Evolutionary conservation across 2,888 invertebrate genomes (phyloP).

Genomic region (Argyra leucocephala): DNA sequence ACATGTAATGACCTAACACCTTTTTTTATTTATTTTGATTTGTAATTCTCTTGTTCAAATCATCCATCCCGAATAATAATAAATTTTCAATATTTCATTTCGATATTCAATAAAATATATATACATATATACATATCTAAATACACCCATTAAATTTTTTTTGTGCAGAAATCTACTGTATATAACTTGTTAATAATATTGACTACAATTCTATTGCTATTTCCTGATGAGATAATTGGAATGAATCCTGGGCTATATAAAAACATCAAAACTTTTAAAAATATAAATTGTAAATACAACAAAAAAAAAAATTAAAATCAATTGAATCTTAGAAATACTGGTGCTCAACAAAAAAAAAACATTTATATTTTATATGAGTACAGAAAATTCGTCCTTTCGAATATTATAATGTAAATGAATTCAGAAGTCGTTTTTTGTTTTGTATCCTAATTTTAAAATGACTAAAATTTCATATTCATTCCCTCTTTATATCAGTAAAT

Average conservation of each 20-base stretch:
- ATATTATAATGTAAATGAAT: background rate
- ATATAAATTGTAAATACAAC: too few relatives aligned
- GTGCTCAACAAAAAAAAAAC: too few relatives aligned
- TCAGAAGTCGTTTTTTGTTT: background rate
- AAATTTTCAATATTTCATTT: background rate
- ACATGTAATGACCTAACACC: conserved; percentile 23
- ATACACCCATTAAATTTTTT: background rate
- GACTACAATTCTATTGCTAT: background rate
- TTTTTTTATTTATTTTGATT: background rate
- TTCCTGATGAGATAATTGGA: conserved; percentile 2
- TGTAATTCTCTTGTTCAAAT: background rate
- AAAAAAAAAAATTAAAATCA: too few relatives aligned
- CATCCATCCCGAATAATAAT: background rate
- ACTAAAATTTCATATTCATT: background rate
- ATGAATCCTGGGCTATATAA: background rate
- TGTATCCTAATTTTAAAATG: background rate
- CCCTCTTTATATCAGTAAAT: background rate
- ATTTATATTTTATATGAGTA: too few relatives aligned
- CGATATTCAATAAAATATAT: background rate
- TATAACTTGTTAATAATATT: background rate
- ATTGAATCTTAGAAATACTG: too few relatives aligned
- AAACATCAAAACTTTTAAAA: too few relatives aligned
- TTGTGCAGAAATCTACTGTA: background rate
- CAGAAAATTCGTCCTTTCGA: background rate
- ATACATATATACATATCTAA: background rate